Conservation (phyloP, 2,797 vertebrate species). For the Arnoldichthys spilopterus region DNA sequence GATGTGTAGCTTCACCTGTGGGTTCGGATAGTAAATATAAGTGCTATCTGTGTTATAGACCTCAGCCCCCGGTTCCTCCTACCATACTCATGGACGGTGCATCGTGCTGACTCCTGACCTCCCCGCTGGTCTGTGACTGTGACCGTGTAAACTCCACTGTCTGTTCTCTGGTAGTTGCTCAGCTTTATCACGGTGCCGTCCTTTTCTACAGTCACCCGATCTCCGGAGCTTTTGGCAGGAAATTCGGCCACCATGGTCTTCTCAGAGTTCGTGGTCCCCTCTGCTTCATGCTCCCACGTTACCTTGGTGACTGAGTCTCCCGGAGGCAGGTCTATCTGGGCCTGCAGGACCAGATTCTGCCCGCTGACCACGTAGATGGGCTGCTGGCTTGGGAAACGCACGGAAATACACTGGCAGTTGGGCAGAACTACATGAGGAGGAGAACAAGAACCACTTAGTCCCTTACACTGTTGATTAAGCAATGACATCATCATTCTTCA, state of each 20-base stretch:
- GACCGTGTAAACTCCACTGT: slow-evolving; percentile 71
- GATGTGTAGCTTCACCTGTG: too few species aligned
- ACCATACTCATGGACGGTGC: slow-evolving; percentile 77
- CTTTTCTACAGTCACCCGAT: slow-evolving; percentile 50
- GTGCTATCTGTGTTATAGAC: not conserved
- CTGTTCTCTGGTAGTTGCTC: slow-evolving; percentile 56
- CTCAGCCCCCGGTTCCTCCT: slow-evolving; percentile 34
- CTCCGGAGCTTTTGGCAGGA: slow-evolving; percentile 42
- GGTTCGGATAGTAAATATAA: too few species aligned
- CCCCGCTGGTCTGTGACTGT: slow-evolving; percentile 67
- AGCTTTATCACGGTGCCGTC: slow-evolving; percentile 67
- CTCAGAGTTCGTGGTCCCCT: slow-evolving; percentile 43
- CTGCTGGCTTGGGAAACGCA: slow-evolving; percentile 66
- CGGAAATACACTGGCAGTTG: slow-evolving; percentile 61
- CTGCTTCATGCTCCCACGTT: slow-evolving; percentile 69
- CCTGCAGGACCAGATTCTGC: slow-evolving; percentile 67
- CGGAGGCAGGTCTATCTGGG: slow-evolving; percentile 60
- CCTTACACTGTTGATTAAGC: not conserved
- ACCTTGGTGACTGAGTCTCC: slow-evolving; percentile 62
- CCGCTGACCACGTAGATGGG: slow-evolving; percentile 65
- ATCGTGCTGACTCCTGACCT: slow-evolving; percentile 54
- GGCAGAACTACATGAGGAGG: slow-evolving; percentile 59
- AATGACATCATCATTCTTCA: too few species aligned
- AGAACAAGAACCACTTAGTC: not conserved
- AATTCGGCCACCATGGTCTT: slow-evolving; percentile 69